These are phyloP conservation scores for Sarcophaga carnaria DNA, from an alignment of 2,888 invertebrate species.

Conservation along the genomic window DNA sequence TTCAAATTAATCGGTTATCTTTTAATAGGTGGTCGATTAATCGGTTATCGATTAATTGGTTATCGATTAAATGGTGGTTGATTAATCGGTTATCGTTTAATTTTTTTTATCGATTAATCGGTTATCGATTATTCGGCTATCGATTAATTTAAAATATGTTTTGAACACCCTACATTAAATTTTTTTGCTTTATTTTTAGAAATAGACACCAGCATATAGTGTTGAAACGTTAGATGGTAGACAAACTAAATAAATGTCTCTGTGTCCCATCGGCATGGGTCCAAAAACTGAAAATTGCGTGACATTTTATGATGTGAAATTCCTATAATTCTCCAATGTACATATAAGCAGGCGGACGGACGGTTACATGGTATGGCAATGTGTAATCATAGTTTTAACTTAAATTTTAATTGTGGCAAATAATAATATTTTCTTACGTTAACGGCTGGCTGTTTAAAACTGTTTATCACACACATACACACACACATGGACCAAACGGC, in stretches of 20 bases:
- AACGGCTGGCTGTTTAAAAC: background rate
- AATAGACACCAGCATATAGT: background rate
- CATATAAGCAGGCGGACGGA: background rate
- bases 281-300: slow-evolving; percentile 64
- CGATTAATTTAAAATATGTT: too few species aligned
- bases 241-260: slow-evolving; percentile 45
- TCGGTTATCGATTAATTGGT: too few species aligned
- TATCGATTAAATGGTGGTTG: too few species aligned
- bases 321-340: slow-evolving; percentile 26
- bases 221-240: background rate
- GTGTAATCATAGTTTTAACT: slow-evolving; percentile 53
- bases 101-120: too few species aligned
- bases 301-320: slow-evolving; percentile 69
- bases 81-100: too few species aligned
- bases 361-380: background rate
- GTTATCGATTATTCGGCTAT: too few species aligned
- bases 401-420: slow-evolving; percentile 68
- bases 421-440: slow-evolving; percentile 55
- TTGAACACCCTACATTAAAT: background rate
- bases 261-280: slow-evolving; percentile 16
- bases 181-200: background rate
- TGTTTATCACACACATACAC: slow-evolving; percentile 25
- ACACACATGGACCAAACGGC: slow-evolving; percentile 21
- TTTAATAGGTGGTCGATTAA: too few species aligned
- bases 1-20: too few species aligned